phyloP scores from a whole-genome alignment of 2,888 invertebrate species.

The Epirrhoe alternata region DNA sequence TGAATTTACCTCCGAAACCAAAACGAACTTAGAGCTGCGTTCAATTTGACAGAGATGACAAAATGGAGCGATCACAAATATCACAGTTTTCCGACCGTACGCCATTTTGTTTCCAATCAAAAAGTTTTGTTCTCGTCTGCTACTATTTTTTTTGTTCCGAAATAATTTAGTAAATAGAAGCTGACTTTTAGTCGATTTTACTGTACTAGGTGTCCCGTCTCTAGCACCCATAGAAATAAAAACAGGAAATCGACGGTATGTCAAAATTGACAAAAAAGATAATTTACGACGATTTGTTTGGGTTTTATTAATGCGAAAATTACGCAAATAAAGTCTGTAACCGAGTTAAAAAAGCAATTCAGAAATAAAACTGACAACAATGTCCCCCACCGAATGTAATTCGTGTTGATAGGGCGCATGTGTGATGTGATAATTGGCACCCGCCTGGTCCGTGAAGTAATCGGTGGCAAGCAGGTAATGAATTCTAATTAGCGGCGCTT shows the following conservation, averaged over 20 bases:
- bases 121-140: not conserved
- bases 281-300: constrained; percentile 24
- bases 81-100: too few species aligned
- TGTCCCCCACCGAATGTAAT: not conserved
- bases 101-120: not conserved
- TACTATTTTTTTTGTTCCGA: not conserved
- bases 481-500: constrained; percentile 23
- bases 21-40: constrained; percentile 44
- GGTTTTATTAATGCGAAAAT: constrained; percentile 15
- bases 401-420: constrained; percentile 14
- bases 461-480: constrained; percentile 25
- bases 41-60: constrained; percentile 37
- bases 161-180: not conserved
- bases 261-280: constrained; percentile 13
- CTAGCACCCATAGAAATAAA: not conserved
- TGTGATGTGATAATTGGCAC: constrained; percentile 5
- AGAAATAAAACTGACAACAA: not conserved
- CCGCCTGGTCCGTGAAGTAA: constrained; percentile 1
- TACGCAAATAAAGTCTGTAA: not conserved
- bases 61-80: constrained; percentile 2
- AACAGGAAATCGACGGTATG: not conserved
- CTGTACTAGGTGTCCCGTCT: too few species aligned
- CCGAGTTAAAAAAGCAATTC: not conserved
- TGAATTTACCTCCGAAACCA: constrained; percentile 59
- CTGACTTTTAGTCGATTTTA: too few species aligned